Percentiles rank a stretch among this genome's conserved stretches.
phyloP scores from a whole-genome alignment of 2,113 vertebrate genomes.

The Columba janthina region DNA sequence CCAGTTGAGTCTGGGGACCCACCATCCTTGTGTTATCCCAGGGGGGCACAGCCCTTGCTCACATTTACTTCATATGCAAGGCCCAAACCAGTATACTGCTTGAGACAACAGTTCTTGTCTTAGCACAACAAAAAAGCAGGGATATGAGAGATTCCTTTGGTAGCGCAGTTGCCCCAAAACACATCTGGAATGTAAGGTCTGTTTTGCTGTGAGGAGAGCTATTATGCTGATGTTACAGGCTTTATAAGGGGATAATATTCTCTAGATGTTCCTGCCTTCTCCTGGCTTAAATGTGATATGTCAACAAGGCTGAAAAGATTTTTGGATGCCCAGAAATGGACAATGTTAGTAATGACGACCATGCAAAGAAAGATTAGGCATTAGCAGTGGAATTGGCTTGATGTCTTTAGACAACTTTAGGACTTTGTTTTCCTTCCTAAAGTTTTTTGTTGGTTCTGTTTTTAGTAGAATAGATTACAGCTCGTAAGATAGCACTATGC shows the following conservation, averaged over 20 bases:
- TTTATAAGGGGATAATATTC: neutral
- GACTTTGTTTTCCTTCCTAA: conserved; percentile 31
- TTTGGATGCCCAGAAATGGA: neutral
- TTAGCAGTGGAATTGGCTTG: neutral
- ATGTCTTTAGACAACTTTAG: neutral
- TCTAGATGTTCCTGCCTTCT: neutral
- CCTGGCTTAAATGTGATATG: neutral
- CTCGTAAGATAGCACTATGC: neutral
- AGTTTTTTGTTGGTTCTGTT: neutral
- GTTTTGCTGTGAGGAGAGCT: neutral
- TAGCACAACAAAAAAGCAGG: neutral
- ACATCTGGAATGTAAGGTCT: neutral
- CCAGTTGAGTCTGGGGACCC: neutral
- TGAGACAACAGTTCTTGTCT: neutral
- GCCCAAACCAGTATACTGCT: neutral
- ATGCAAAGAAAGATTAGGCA: neutral
- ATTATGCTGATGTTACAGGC: neutral
- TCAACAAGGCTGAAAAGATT: neutral
- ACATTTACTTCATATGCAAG: neutral
- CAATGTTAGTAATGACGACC: neutral
- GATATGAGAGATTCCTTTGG: neutral
- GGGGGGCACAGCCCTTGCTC: neutral
- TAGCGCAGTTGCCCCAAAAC: neutral
- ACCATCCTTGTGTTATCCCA: neutral
- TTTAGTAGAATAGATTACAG: conserved; percentile 28